Percentiles rank a stretch among this genome's conserved stretches.
These are phyloP conservation scores for Drepana arcuata DNA, from an alignment of 1,140 invertebrate genomes.

Conservation along the genomic window DNA sequence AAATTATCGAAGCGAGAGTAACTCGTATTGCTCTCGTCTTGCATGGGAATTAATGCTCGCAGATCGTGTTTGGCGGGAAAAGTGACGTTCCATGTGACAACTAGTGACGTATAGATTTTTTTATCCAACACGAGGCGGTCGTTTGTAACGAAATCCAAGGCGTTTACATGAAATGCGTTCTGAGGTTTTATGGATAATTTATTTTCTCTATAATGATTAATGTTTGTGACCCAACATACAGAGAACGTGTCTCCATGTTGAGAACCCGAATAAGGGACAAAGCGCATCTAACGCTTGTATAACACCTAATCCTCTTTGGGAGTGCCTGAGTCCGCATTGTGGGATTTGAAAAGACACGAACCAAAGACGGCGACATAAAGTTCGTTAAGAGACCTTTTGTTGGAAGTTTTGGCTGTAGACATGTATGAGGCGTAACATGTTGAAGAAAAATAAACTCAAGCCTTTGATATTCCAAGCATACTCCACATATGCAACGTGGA, in stretches of 20 bases:
- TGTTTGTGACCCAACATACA: too few relatives aligned
- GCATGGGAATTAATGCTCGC: constrained; percentile 42
- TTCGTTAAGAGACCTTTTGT: constrained; percentile 11
- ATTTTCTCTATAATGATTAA: too few relatives aligned
- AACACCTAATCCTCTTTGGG: constrained; percentile 33
- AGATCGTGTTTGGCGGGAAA: constrained; percentile 43
- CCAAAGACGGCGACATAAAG: constrained; percentile 14
- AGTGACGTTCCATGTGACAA: constrained; percentile 30
- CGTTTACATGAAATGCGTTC: too few relatives aligned
- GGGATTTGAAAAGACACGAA: constrained; percentile 8
- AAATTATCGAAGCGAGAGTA: constrained; percentile 51
- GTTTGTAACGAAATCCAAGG: too few relatives aligned
- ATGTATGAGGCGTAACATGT: constrained; percentile 2
- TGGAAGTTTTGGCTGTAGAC: background rate
- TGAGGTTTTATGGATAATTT: too few relatives aligned
- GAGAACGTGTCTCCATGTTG: constrained; percentile 48
- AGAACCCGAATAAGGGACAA: constrained; percentile 41
- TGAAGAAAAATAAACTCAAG: constrained; percentile 7
- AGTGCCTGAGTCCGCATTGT: constrained; percentile 12
- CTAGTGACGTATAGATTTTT: constrained; percentile 19
- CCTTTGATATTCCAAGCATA: constrained; percentile 24
- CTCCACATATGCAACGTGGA: constrained; percentile 13
- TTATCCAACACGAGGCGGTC: too few relatives aligned
- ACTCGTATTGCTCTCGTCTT: constrained; percentile 21
- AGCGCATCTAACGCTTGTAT: constrained; percentile 26